These are phyloP conservation scores for Patiria miniata DNA, from an alignment of 35 echinoderm and acorn worm species.

Conservation along the genomic window DNA sequence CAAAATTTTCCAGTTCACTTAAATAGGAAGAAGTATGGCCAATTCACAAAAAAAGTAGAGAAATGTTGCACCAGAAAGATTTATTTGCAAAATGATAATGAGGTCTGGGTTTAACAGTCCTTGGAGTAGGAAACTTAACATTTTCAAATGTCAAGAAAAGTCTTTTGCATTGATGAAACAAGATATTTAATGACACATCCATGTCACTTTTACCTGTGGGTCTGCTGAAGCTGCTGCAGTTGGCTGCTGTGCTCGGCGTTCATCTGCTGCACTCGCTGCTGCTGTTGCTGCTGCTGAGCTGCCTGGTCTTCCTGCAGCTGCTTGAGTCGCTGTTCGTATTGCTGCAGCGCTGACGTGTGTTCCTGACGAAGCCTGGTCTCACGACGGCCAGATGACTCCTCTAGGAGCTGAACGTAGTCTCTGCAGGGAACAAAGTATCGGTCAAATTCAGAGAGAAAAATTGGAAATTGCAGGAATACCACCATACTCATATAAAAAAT, in stretches of 20 bases:
- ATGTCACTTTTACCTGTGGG: conserved; percentile 36
- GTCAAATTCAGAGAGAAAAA: neutral
- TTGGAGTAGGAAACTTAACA: too few relatives aligned
- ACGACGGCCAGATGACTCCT: conserved; percentile 48
- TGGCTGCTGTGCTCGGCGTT: conserved; percentile 53
- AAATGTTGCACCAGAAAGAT: too few relatives aligned
- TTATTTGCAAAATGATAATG: too few relatives aligned
- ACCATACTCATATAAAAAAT: neutral
- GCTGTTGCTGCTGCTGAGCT: conserved; percentile 43
- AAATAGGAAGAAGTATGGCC: too few relatives aligned
- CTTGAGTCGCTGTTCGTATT: conserved; percentile 57
- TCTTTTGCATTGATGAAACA: too few relatives aligned
- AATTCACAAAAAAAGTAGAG: too few relatives aligned
- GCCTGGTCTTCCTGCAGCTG: conserved; percentile 46
- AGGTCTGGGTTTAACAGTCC: too few relatives aligned
- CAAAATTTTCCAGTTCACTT: too few relatives aligned
- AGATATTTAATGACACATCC: too few relatives aligned
- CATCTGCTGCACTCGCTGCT: conserved; percentile 59
- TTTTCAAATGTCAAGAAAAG: too few relatives aligned
- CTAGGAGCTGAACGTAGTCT: conserved; percentile 63
- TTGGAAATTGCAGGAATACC: neutral
- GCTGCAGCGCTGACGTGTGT: conserved; percentile 12
- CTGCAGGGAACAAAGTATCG: neutral
- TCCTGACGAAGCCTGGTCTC: conserved; percentile 55
- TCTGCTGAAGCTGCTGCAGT: conserved; percentile 62